phyloP scores from a whole-genome alignment of 2,888 invertebrate genomes.

The Hoplodrina blanda region DNA sequence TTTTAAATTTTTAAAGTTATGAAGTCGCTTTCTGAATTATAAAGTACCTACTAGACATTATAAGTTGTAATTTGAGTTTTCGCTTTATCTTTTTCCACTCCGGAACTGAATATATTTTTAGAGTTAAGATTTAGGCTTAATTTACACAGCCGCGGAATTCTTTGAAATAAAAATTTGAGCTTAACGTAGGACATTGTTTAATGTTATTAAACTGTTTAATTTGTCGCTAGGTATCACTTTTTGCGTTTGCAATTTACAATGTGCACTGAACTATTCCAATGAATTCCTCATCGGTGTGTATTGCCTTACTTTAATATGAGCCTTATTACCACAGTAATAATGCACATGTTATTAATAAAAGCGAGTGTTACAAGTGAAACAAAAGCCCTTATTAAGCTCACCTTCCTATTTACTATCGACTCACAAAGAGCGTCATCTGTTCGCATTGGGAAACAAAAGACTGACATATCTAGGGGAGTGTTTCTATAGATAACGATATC shows the following conservation, averaged over 20 bases:
- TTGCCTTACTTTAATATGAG: too few species aligned
- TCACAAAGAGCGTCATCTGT: constrained; percentile 51
- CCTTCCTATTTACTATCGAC: constrained; percentile 43
- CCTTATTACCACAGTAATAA: neutral
- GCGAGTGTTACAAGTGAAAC: constrained; percentile 32
- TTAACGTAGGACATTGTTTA: too few species aligned
- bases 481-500: constrained; percentile 48
- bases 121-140: neutral
- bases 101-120: neutral
- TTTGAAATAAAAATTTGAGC: too few species aligned
- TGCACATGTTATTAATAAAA: constrained; percentile 18
- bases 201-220: too few species aligned
- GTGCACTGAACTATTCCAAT: too few species aligned
- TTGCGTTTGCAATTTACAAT: too few species aligned
- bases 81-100: neutral
- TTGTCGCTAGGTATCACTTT: too few species aligned
- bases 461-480: constrained; percentile 32
- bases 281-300: too few species aligned
- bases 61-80: constrained; percentile 10
- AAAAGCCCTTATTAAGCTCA: constrained; percentile 44
- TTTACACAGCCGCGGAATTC: too few species aligned
- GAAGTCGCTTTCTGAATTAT: constrained; percentile 18
- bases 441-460: constrained; percentile 53
- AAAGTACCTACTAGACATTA: constrained; percentile 5
- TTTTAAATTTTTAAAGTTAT: constrained; percentile 22